A percentile compares a stretch with the other conserved stretches of the same genome.
These are phyloP conservation scores for Hylaea fasciaria DNA, from an alignment of 2,888 invertebrate genomes.

Conservation along the genomic window DNA sequence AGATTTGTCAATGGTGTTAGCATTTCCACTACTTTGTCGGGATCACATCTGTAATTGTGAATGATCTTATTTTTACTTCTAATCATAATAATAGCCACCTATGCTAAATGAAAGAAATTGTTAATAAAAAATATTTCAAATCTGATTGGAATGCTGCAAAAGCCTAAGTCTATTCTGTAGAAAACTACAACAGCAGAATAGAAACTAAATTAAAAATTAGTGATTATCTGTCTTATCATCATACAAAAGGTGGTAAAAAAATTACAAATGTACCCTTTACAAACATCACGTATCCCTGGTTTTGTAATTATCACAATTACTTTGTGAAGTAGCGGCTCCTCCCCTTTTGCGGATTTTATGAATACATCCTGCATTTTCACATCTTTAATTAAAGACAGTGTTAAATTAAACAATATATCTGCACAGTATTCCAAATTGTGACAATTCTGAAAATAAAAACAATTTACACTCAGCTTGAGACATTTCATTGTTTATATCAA, in stretches of 20 bases:
- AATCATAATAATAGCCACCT: no score
- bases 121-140: no score
- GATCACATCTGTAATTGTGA: constrained; percentile 29
- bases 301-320: constrained; percentile 49
- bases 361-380: constrained; percentile 49
- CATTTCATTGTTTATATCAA: no score
- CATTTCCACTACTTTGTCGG: constrained; percentile 42
- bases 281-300: constrained; percentile 2
- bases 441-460: constrained; percentile 48
- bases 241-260: not conserved
- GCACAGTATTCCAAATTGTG: constrained; percentile 36
- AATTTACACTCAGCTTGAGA: not conserved
- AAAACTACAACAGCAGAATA: no score
- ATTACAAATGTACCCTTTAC: constrained; percentile 11
- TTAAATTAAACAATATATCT: constrained; percentile 52
- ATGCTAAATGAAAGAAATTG: no score
- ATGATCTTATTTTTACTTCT: not conserved
- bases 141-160: no score
- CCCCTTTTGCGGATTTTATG: constrained; percentile 34
- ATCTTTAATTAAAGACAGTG: constrained; percentile 54
- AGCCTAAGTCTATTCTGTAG: no score
- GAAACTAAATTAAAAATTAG: no score
- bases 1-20: constrained; percentile 43
- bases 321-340: constrained; percentile 48
- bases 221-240: no score